Conservation (phyloP, 2,888 invertebrate genomes). For the Pogonocherus hispidulus region DNA sequence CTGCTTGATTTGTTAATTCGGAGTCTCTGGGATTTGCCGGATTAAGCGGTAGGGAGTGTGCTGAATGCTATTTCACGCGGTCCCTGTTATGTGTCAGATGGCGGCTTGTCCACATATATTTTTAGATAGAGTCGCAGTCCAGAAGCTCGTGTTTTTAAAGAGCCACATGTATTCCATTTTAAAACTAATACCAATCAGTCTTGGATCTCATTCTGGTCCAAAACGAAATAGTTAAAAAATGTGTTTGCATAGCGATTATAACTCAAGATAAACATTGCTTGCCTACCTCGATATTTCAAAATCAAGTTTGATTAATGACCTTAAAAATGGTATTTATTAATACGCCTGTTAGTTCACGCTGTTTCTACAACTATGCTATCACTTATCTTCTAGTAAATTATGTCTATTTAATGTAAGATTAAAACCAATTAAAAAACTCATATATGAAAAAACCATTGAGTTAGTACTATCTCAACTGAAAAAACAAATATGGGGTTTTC, state of each 20-base stretch:
- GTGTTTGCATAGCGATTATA: slow-evolving; percentile 6
- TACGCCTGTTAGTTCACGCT: background rate
- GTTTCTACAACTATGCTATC: background rate
- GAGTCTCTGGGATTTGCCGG: slow-evolving; percentile 24
- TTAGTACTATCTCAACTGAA: no score
- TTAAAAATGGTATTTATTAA: slow-evolving; percentile 9
- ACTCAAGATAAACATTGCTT: slow-evolving; percentile 17
- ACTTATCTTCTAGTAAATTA: background rate
- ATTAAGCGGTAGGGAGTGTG: slow-evolving; percentile 24
- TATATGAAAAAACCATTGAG: no score
- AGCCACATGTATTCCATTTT: slow-evolving; percentile 16
- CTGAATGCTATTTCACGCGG: slow-evolving; percentile 34
- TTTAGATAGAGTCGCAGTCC: slow-evolving; percentile 35
- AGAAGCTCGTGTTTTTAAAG: slow-evolving; percentile 19
- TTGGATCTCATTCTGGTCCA: background rate
- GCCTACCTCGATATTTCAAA: slow-evolving; percentile 23
- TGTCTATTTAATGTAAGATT: background rate
- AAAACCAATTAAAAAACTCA: background rate
- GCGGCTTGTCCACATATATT: slow-evolving; percentile 41
- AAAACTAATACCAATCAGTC: slow-evolving; percentile 27
- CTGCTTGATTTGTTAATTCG: slow-evolving; percentile 34
- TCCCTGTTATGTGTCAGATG: slow-evolving; percentile 43
- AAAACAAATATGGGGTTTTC: no score
- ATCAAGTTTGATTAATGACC: slow-evolving; percentile 21
- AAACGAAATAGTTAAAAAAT: slow-evolving; percentile 5